Evolutionary conservation across 2,113 vertebrate genomes (phyloP).

Genomic region (Lophius piscatorius): DNA sequence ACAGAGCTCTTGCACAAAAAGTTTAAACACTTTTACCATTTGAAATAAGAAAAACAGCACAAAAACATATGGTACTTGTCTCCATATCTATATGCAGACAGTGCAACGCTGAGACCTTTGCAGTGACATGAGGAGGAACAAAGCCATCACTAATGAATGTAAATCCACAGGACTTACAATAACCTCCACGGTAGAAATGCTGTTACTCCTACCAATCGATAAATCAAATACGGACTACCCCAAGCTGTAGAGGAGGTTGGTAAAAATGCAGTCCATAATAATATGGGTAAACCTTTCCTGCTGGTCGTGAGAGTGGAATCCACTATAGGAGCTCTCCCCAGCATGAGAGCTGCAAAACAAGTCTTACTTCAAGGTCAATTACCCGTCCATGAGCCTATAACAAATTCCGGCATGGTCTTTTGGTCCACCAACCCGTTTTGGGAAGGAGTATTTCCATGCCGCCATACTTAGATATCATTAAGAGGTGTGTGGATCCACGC

Average conservation of each 20-base stretch:
- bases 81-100: neutral
- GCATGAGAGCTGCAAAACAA: conserved; percentile 7
- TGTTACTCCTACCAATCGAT: conserved; percentile 29
- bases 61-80: neutral
- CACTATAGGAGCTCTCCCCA: neutral
- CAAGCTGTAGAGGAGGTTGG: conserved; percentile 13
- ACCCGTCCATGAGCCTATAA: conserved; percentile 26
- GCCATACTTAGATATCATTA: conserved; percentile 8
- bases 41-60: conserved; percentile 24
- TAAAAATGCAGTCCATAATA: conserved; percentile 15
- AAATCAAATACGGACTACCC: conserved; percentile 33
- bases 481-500: neutral
- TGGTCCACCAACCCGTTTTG: conserved; percentile 17
- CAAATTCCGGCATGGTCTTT: conserved; percentile 10
- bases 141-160: neutral
- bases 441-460: conserved; percentile 12
- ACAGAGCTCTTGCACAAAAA: conserved; percentile 30
- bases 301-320: conserved; percentile 10
- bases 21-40: conserved; percentile 44
- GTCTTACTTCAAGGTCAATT: neutral
- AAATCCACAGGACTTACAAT: conserved; percentile 22
- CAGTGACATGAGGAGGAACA: neutral
- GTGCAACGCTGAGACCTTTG: conserved; percentile 10
- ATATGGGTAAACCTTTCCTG: conserved; percentile 3
- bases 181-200: conserved; percentile 35